Base-by-base conservation (phyloP, 2,888 invertebrate species). In the Drosophila falleni region DNA sequence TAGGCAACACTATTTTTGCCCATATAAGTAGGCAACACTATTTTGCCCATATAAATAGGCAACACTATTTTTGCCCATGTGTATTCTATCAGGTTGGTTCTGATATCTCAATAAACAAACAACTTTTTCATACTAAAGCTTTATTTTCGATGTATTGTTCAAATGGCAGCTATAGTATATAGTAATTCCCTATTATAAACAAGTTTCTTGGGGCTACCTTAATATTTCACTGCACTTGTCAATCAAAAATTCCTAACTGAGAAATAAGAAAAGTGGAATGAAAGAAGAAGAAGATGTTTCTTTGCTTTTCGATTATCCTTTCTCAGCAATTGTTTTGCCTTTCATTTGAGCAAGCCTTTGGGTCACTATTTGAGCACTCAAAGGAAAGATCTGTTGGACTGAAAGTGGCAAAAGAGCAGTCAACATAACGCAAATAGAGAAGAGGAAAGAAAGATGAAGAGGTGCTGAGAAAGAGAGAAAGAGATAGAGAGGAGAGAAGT, bases 381-480 rank as follows among this genome's bases (percentile, higher is more conserved):
- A 23, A 23, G 23, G 39, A n/a, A 35, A 59, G 54, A 10, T 54
- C 35, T 63, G 46, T 33, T 19, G 11, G 13, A 15, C 37, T 33
- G 39, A 51, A 73, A 74, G 42, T 56, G 63, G 19, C 11, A 74
- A 74, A 44, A 56, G 74, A 74, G 70, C 74, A 70, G 44, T 58
- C 60, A 65, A 29, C 42, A 47, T 6, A 9, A 11, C n/a, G 16
- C 47, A 31, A 42, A 46, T 9, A 29, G 19, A 54, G 29, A 11
- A 33, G 51, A 10, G 35, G 8, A 63, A 51, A 67, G 67, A 13
- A n/a, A 23, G 5, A 10, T 16, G 10, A 6, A 44, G 10, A 5
- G 5, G 26, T 5, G 26, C 9, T 1, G 8, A 33, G 33, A 8
- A 31, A 8, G 47, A 15, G 15, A 46, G 15, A 23, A 3, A 31